A percentile compares a stretch with the other conserved stretches of the same genome.
phyloP scores from a whole-genome alignment of 2,797 vertebrate genomes.

The Pipistrellus nathusii region DNA sequence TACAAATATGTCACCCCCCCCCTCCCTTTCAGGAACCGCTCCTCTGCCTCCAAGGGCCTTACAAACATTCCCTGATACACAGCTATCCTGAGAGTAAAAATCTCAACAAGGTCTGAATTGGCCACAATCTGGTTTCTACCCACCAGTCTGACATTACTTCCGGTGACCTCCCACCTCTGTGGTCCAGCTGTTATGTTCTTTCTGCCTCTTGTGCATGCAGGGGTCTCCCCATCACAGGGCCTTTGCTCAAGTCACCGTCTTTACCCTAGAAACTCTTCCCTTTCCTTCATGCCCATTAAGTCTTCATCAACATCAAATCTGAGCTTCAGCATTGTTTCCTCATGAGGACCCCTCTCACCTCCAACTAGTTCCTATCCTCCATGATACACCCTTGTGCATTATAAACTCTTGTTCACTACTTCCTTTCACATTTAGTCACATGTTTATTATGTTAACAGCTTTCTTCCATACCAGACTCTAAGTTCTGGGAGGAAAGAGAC shows the following conservation, averaged over 20 bases:
- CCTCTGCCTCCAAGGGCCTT: neutral
- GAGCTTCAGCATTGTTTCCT: neutral
- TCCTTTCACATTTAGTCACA: neutral
- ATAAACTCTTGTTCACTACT: neutral
- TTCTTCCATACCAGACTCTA: neutral
- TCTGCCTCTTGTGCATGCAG: neutral
- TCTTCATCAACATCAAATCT: neutral
- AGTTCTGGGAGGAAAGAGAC: neutral
- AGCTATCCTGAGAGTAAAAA: neutral
- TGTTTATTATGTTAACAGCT: neutral
- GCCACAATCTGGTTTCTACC: neutral
- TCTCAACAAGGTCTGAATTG: neutral
- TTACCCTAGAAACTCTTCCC: neutral
- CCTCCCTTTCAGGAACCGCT: fast-evolving
- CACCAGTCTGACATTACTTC: neutral
- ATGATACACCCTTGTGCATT: neutral
- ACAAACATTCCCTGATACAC: neutral
- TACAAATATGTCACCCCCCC: neutral
- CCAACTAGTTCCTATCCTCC: neutral
- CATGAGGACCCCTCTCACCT: neutral
- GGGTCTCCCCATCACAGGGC: neutral
- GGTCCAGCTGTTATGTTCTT: neutral
- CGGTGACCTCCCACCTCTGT: too few species aligned
- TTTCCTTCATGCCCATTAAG: neutral
- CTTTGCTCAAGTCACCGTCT: neutral